Evolutionary conservation across 2,888 invertebrate genomes (phyloP).

Genomic region (Caenorhabditis afra): DNA sequence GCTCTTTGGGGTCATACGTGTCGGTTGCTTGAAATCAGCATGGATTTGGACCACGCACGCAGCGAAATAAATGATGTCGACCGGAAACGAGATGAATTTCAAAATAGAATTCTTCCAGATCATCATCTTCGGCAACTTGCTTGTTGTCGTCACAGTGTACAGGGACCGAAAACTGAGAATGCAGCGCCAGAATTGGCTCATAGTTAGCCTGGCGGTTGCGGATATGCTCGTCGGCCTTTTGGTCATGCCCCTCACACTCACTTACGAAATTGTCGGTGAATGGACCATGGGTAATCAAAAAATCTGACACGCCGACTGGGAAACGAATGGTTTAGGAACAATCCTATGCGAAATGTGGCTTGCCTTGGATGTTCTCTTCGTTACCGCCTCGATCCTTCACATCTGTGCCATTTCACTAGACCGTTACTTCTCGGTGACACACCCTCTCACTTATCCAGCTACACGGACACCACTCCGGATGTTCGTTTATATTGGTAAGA

Average conservation of each 20-base stretch:
- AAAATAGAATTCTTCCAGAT: slow-evolving; percentile 67
- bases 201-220: slow-evolving; percentile 81
- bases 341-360: slow-evolving; percentile 83
- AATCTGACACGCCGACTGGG: not conserved
- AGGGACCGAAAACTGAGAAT: slow-evolving; percentile 79
- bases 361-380: slow-evolving; percentile 82
- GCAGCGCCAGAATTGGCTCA: slow-evolving; percentile 82
- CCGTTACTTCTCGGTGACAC: slow-evolving; percentile 79
- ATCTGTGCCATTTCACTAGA: slow-evolving; percentile 80
- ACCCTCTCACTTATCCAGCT: slow-evolving; percentile 77
- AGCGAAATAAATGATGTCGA: slow-evolving; percentile 11
- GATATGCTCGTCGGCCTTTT: slow-evolving; percentile 82
- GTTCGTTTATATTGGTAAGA: slow-evolving; percentile 77
- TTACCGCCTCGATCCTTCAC: slow-evolving; percentile 83
- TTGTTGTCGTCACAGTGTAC: slow-evolving; percentile 79
- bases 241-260: slow-evolving; percentile 82
- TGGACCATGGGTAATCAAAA: slow-evolving; percentile 82
- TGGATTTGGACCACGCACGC: not conserved
- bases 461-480: slow-evolving; percentile 77
- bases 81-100: slow-evolving; percentile 13
- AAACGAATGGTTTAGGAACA: slow-evolving; percentile 67
- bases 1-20: slow-evolving; percentile 5
- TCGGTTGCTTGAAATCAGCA: slow-evolving; percentile 1
- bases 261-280: slow-evolving; percentile 82
- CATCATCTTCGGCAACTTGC: slow-evolving; percentile 78